A percentile compares a stretch with the other conserved stretches of the same genome.
Evolutionary conservation across 2,797 vertebrate species (phyloP).

Genomic region (Phalloptychus januarius): DNA sequence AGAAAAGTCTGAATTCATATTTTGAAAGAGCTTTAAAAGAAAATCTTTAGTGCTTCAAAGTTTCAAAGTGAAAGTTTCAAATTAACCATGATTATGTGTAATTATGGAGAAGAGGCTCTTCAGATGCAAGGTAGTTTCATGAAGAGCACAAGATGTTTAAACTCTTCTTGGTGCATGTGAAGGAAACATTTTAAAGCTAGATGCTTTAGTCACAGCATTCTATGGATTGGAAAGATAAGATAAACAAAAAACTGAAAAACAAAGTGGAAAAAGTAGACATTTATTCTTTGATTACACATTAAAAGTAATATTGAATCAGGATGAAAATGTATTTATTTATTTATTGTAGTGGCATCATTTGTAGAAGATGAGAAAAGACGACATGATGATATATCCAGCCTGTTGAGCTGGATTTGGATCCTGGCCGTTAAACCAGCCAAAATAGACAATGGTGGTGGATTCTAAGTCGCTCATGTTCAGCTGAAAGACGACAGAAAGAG

Average conservation of each 20-base stretch:
- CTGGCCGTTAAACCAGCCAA: conserved; percentile 74
- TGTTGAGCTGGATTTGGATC: conserved; percentile 76
- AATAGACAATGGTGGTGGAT: conserved; percentile 78
- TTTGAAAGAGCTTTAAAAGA: too few species aligned
- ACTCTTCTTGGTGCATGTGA: conserved; percentile 18
- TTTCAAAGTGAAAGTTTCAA: conserved; percentile 13
- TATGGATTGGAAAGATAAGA: too few species aligned
- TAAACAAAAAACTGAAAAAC: background rate
- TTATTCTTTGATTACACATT: conserved; percentile 34
- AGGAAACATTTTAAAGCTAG: conserved; percentile 2
- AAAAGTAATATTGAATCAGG: background rate
- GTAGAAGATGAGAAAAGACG: conserved; percentile 83
- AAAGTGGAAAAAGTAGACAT: conserved; percentile 26
- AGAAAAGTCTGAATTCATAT: background rate
- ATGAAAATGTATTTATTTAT: too few species aligned
- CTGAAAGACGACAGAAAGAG: conserved; percentile 56
- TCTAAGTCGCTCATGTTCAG: conserved; percentile 59
- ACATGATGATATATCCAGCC: conserved; percentile 83
- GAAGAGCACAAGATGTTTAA: conserved; percentile 11
- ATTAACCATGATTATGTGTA: conserved; percentile 49
- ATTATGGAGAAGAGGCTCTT: conserved; percentile 41
- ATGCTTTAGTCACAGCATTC: background rate
- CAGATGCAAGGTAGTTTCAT: background rate
- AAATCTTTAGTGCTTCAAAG: background rate
- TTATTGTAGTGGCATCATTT: conserved; percentile 59